These are phyloP conservation scores for Ramphastos sulfuratus DNA, from an alignment of 2,113 vertebrate genomes.

Conservation along the genomic window DNA sequence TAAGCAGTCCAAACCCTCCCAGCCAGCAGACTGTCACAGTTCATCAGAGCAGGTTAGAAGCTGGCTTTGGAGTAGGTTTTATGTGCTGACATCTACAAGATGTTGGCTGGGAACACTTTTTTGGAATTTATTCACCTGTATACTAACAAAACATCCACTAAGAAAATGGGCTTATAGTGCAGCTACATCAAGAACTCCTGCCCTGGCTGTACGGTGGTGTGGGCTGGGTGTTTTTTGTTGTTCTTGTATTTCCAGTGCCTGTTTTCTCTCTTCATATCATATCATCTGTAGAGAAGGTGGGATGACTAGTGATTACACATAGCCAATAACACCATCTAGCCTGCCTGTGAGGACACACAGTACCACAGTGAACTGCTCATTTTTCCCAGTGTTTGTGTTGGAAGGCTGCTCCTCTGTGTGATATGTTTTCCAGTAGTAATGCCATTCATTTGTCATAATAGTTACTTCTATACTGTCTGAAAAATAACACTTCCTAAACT, in stretches of 20 bases:
- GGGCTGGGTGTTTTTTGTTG: background rate
- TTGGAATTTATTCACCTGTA: background rate
- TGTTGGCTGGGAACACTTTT: background rate
- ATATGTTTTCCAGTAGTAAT: background rate
- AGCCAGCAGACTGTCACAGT: background rate
- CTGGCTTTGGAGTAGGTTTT: background rate
- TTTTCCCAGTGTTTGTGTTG: background rate
- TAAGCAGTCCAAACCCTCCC: background rate
- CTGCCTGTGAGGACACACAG: background rate
- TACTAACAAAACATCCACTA: conserved; percentile 38
- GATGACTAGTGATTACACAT: background rate
- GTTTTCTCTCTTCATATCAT: background rate
- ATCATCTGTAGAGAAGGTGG: background rate
- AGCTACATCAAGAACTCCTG: background rate
- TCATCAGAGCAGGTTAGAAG: background rate
- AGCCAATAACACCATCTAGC: background rate
- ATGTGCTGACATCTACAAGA: background rate
- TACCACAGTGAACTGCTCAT: background rate
- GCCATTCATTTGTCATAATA: background rate
- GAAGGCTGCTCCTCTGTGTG: background rate
- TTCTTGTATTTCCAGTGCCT: background rate
- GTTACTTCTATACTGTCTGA: background rate
- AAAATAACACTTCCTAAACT: background rate
- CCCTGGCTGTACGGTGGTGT: background rate
- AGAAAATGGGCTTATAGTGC: background rate